Conservation (phyloP, 2,113 vertebrate species). For the Ammodramus savannarum region DNA sequence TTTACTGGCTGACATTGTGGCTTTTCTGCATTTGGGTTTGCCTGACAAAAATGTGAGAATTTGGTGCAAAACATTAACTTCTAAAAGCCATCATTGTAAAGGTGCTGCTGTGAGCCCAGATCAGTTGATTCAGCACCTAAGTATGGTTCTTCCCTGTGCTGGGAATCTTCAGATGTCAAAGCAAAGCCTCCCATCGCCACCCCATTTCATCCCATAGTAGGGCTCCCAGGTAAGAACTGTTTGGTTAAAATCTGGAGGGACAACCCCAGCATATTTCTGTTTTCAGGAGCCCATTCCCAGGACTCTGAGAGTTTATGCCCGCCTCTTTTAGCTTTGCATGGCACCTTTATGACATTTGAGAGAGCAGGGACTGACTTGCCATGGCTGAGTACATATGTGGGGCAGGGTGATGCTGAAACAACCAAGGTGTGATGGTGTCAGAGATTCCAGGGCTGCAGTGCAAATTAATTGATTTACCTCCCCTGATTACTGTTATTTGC, state of each 20-base stretch:
- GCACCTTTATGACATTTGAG: not conserved
- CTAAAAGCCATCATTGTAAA: not conserved
- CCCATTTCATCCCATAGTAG: not conserved
- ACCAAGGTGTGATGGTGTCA: not conserved
- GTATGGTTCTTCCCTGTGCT: fast-evolving
- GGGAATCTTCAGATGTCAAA: not conserved
- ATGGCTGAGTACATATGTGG: fast-evolving
- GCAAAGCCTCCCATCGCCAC: not conserved
- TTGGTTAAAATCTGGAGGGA: not conserved
- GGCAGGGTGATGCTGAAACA: not conserved
- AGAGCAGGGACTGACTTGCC: not conserved
- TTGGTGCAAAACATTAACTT: not conserved
- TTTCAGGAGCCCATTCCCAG: not conserved
- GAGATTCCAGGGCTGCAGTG: not conserved
- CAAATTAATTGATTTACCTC: not conserved
- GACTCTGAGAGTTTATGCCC: not conserved
- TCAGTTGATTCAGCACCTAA: not conserved
- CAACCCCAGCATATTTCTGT: not conserved
- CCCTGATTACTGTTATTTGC: not conserved
- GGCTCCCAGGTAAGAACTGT: not conserved
- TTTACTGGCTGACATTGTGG: not conserved
- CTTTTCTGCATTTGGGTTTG: not conserved
- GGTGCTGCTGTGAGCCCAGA: not conserved
- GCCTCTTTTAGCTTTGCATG: not conserved
- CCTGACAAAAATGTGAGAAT: not conserved